These are phyloP conservation scores for Lithosia quadra DNA, from an alignment of 2,888 invertebrate genomes.

Conservation along the genomic window DNA sequence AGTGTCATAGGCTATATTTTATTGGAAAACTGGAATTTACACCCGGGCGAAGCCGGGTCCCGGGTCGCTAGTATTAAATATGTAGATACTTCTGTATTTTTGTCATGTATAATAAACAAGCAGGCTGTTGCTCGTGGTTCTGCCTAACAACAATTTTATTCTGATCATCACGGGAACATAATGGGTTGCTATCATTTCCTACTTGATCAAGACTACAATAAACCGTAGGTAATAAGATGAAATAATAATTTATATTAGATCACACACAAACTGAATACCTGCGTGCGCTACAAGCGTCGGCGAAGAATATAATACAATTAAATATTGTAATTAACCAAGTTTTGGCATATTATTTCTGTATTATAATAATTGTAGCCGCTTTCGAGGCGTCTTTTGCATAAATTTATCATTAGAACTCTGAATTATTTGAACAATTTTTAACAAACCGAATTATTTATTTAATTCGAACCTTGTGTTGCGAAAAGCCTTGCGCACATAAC, in stretches of 20 bases:
- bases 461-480: conserved; percentile 32
- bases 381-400: conserved; percentile 18
- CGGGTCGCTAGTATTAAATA: too few species aligned
- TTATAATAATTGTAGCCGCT: conserved; percentile 10
- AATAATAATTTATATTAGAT: neutral
- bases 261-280: neutral
- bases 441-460: conserved; percentile 9
- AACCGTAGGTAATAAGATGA: neutral
- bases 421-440: conserved; percentile 13
- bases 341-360: conserved; percentile 8
- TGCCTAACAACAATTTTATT: too few species aligned
- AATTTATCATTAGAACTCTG: conserved; percentile 18
- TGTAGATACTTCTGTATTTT: too few species aligned
- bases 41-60: too few species aligned
- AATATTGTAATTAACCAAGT: conserved; percentile 9
- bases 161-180: too few species aligned
- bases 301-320: conserved; percentile 2
- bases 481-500: conserved; percentile 37
- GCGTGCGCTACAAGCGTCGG: neutral
- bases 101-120: too few species aligned
- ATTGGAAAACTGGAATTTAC: too few species aligned
- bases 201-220: neutral
- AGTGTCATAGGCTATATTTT: too few species aligned
- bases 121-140: too few species aligned
- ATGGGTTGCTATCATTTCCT: too few species aligned